A percentile compares a stretch with the other conserved stretches of the same genome.
These are phyloP conservation scores for Ictidomys tridecemlineatus DNA, from an alignment of 2,113 vertebrate genomes.

Conservation along the genomic window DNA sequence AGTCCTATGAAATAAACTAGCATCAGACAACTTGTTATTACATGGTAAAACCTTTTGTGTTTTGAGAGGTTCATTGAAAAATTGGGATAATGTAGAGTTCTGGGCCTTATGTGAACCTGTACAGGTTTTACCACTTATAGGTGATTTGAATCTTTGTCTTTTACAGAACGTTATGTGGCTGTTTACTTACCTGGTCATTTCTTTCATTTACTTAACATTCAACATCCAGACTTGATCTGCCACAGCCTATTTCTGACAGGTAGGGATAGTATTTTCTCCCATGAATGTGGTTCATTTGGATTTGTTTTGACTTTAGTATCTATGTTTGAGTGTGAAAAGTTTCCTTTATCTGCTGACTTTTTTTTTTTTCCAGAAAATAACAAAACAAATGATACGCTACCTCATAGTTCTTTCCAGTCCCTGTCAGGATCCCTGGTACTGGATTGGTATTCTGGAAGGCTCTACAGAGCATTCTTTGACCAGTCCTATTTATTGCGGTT, in stretches of 20 bases:
- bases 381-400: slow-evolving; percentile 81
- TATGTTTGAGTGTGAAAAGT: not conserved
- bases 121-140: not conserved
- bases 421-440: slow-evolving; percentile 83
- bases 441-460: slow-evolving; percentile 88
- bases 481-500: slow-evolving; percentile 87
- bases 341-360: slow-evolving; percentile 67
- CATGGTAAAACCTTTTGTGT: not conserved
- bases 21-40: not conserved
- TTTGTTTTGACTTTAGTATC: not conserved
- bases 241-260: slow-evolving; percentile 96
- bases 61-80: slow-evolving; percentile 30
- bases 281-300: not conserved
- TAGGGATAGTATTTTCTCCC: slow-evolving; percentile 77
- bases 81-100: not conserved
- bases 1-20: not conserved
- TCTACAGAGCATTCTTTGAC: slow-evolving; percentile 87
- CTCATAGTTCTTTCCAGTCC: slow-evolving; percentile 76
- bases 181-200: slow-evolving; percentile 93
- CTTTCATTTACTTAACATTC: slow-evolving; percentile 95
- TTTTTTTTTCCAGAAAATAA: slow-evolving; percentile 82
- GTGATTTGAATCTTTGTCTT: slow-evolving; percentile 73
- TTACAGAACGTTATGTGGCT: slow-evolving; percentile 93
- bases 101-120: not conserved
- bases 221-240: slow-evolving; percentile 94